Conservation (phyloP, 30 jellyfish, hydroid and myxozoan genomes). For the Rhopilema esculentum region DNA sequence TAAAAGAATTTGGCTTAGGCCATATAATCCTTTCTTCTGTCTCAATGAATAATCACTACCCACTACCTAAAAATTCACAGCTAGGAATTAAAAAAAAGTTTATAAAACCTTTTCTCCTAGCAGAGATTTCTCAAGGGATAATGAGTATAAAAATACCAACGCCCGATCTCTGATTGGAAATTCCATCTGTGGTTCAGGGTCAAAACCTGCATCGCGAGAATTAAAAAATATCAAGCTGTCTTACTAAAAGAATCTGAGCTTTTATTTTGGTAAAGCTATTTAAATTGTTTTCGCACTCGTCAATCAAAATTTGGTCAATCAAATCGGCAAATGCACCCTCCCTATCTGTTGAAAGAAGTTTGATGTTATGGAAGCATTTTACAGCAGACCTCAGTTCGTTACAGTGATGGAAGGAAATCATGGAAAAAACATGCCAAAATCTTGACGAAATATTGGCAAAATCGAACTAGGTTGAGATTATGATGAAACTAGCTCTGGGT, state of each 20-base stretch:
- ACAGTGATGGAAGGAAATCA: background rate
- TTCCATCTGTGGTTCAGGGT: background rate
- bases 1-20: conserved; percentile 39
- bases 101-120: background rate
- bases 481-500: background rate
- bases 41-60: conserved; percentile 16
- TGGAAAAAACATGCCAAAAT: background rate
- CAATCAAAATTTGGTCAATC: background rate
- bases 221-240: background rate
- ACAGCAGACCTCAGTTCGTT: background rate
- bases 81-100: background rate
- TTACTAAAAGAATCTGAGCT: background rate
- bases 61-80: background rate
- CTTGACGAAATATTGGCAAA: background rate
- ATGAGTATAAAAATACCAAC: background rate
- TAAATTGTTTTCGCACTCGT: background rate
- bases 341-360: background rate
- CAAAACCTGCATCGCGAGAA: background rate
- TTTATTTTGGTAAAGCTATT: background rate
- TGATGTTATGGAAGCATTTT: background rate
- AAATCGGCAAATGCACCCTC: background rate
- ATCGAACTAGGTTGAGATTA: background rate
- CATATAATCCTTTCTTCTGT: conserved; percentile 35
- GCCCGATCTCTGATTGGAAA: background rate
- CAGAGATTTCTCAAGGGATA: background rate